Evolutionary conservation across 2,888 invertebrate species (phyloP), one percentile per base, ranked within the genome.

Genomic region (Malthinus flaveolus): DNA sequence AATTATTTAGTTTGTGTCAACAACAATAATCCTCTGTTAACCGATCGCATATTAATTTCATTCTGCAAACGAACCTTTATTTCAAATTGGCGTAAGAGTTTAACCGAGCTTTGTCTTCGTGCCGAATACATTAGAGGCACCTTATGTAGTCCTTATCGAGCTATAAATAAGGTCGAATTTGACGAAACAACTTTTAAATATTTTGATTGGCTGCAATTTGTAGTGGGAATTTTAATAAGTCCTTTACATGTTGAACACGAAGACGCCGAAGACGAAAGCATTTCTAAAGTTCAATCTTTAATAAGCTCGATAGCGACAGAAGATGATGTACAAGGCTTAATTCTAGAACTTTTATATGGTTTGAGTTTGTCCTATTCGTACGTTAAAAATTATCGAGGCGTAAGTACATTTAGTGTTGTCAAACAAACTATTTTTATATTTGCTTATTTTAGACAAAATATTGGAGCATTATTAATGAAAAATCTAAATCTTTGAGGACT

Each of bases 331-430:
- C 70, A 73, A 52, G 68, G 74, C 33, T 66, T 75, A 58, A 57
- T 79, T 49, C 61, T 72, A 7, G 71, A 75, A 56, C 60, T 80
- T 32, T 63, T 80, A 32, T 73, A 80, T 61, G 75, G 74, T 55
- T 66, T 77, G 33, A 68, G 75, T 35, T 53, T 80, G 6, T 73
- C 75, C 10, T 67, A 75, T 47, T 70, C 75, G 50, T 78, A 80
- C 59, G 65, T 71, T 8, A 66, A 71, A 35, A 73, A 80, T 67
- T 82, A 79, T 68, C 78, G 76, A 73, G 79, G 75, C 55, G 79
- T 81, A 69, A 77, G 75, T 71, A 12, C 12, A 47, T 48, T 47
- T 51, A 51, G 13, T 49, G 58, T 59, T 12, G 57, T 34, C 32
- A 55, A 65, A 50, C 34, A 48, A 46, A 39, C 55, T 56, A 42